Evolutionary conservation across 2,888 invertebrate species (phyloP), one percentile per base, ranked within the genome.

Genomic region (Sarcophaga carnaria): DNA sequence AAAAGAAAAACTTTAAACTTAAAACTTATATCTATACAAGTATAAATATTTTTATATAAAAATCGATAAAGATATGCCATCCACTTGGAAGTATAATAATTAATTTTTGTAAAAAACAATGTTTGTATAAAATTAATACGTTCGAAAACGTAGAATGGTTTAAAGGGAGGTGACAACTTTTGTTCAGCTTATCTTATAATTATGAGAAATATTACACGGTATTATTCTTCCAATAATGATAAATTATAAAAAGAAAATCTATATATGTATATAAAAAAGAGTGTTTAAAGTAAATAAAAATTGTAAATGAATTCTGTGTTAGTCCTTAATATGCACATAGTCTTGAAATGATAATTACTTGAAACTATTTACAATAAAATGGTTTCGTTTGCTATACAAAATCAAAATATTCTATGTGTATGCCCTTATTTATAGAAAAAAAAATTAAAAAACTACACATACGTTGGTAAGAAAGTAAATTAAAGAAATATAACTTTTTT

Each of bases 121-220:
- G 62, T 67, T 62, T 37, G 66, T 78, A 70, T 82, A 71, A 69
- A 8, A 45, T 67, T 70, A 12, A 60, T 80, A 86, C 77, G 80
- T 47, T 71, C 63, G 12, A 20, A 54, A 82, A 70, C 70, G 79
- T 82, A 82, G 59, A 69, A 14, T 70, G 17, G 12, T 54, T 63
- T 66, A 10, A 37, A 62, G 59, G 20, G 17, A 11, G 20, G 3
- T 11, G 63, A 70, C 22, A 60, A 27, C 25, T 71, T 75, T 78
- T 66, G 12, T 78, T 83, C 47, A 81, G 63, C 47, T 82, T 82
- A 22, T 37, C 75, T 84, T 84, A 87, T 84, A 37, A 79, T 81
- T 72, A 87, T 79, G 75, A 87, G 69, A 87, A 87, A 87, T 87
- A 87, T 87, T 87, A 87, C 87, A 84, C 87, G 62, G 71, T 86